Percentiles rank a stretch among this genome's conserved stretches.
These are phyloP conservation scores for Mus pahari DNA, from an alignment of 2,113 vertebrate genomes.

Conservation along the genomic window DNA sequence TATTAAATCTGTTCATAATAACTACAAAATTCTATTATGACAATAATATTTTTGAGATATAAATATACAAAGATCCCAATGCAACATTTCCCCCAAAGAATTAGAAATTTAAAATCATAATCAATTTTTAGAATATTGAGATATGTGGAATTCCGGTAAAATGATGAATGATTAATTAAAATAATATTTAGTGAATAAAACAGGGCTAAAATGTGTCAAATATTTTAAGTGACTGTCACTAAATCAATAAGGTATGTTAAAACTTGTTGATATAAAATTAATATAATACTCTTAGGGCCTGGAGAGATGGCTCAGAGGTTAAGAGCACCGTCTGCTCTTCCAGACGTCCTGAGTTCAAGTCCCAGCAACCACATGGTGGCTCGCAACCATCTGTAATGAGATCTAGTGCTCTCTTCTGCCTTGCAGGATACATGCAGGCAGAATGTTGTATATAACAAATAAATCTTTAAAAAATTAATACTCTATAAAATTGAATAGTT, in stretches of 20 bases:
- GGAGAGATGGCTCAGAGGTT: no score
- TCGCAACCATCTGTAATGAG: no score
- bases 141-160: background rate
- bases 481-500: conserved; percentile 32
- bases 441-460: no score
- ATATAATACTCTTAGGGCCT: background rate
- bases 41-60: background rate
- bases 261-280: background rate
- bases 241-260: conserved; percentile 47
- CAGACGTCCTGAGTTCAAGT: no score
- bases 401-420: no score
- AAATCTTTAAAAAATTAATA: no score
- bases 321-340: no score
- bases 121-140: background rate
- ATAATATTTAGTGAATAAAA: conserved; percentile 37
- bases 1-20: conserved; percentile 32
- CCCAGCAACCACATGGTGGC: no score
- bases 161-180: conserved; percentile 20
- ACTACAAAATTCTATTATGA: conserved; percentile 19
- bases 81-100: background rate
- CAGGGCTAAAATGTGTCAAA: background rate
- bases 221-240: background rate
- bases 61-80: background rate
- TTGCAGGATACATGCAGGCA: no score
- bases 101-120: conserved; percentile 33